Evolutionary conservation across 2,113 vertebrate species (phyloP).

Genomic region (Synodontis membranacea): DNA sequence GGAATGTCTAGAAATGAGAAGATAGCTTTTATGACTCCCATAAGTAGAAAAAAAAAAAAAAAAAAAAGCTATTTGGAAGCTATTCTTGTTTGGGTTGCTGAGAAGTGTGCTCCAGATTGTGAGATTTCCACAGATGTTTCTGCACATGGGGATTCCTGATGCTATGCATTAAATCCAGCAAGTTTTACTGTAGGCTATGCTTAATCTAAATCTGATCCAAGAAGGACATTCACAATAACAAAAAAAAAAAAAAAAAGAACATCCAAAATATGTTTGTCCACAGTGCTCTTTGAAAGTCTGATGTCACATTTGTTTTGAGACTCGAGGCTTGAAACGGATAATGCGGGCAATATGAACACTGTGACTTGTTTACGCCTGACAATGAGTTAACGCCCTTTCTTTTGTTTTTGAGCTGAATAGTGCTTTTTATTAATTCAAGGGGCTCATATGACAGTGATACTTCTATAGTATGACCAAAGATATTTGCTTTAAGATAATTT

Average conservation of each 20-base stretch:
- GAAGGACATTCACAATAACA: not conserved
- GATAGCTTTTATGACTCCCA: conserved; percentile 41
- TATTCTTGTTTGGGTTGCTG: conserved; percentile 49
- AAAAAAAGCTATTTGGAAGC: conserved; percentile 31
- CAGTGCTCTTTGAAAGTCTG: conserved; percentile 24
- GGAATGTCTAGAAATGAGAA: conserved; percentile 11
- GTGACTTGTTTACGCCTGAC: not conserved
- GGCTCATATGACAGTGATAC: not conserved
- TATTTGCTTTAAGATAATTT: not conserved
- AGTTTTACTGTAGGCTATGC: conserved; percentile 49
- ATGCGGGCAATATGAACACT: conserved; percentile 3
- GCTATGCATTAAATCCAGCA: conserved; percentile 53
- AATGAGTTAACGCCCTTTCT: not conserved
- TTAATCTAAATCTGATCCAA: conserved; percentile 36
- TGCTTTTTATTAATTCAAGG: not conserved
- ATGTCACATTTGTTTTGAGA: conserved; percentile 26
- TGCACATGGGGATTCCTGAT: conserved; percentile 38
- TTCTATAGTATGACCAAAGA: not conserved
- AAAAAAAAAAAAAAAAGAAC: too few species aligned
- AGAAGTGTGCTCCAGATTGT: conserved; percentile 41
- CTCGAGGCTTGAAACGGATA: conserved; percentile 2
- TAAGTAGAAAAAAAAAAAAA: too few species aligned
- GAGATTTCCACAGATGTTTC: conserved; percentile 58
- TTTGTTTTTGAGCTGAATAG: not conserved
- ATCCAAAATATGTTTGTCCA: conserved; percentile 32